phyloP scores from a whole-genome alignment of 2,797 vertebrate species.

The Tragopan temminckii region DNA sequence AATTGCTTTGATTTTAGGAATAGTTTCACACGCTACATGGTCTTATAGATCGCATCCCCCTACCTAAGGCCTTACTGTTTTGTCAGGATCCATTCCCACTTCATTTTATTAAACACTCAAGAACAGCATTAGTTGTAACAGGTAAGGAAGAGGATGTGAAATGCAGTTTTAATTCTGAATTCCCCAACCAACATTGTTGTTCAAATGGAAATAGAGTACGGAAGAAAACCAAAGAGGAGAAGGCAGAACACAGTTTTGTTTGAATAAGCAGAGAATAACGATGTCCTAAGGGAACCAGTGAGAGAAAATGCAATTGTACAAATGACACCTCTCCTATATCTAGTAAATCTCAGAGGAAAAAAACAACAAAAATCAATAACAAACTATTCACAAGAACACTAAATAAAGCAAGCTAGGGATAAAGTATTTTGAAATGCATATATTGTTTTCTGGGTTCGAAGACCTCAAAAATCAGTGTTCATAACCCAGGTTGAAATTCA shows the following conservation, averaged over 20 bases:
- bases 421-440: conserved; percentile 4
- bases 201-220: conserved; percentile 42
- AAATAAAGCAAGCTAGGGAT: conserved; percentile 7
- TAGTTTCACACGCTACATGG: not conserved
- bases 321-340: conserved; percentile 25
- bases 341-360: conserved; percentile 27
- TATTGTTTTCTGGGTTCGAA: not conserved
- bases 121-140: conserved; percentile 4
- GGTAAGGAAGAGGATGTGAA: conserved; percentile 5
- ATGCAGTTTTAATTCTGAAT: conserved; percentile 52
- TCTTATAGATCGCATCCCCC: not conserved
- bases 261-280: conserved; percentile 54
- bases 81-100: not conserved
- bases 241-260: conserved; percentile 19
- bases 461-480: not conserved
- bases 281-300: conserved; percentile 54
- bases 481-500: not conserved
- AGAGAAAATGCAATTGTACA: conserved; percentile 48
- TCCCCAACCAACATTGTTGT: conserved; percentile 18
- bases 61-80: not conserved
- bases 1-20: not conserved
- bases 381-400: not conserved
- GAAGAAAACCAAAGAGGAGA: conserved; percentile 50
- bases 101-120: not conserved
- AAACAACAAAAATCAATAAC: conserved; percentile 32